Conservation (phyloP, 1,140 invertebrate species). For the Hetaerina americana region DNA sequence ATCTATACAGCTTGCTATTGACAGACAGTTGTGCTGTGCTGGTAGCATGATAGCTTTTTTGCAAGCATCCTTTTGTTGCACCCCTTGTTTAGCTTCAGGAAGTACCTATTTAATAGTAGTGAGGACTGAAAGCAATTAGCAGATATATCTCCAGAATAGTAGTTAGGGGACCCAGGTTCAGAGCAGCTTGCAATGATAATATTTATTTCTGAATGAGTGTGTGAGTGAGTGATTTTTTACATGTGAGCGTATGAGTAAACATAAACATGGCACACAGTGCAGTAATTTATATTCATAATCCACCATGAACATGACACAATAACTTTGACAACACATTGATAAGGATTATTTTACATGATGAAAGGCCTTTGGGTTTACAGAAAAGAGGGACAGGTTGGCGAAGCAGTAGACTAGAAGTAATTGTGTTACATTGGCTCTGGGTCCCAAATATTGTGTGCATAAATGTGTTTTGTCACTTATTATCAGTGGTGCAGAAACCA, state of each 20-base stretch:
- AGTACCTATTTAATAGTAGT: background rate
- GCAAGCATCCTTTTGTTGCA: conserved; percentile 7
- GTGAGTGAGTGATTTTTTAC: background rate
- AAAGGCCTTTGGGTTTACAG: background rate
- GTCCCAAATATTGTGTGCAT: background rate
- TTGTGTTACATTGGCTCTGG: background rate
- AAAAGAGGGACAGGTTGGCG: background rate
- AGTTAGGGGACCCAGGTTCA: background rate
- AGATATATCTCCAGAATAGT: conserved; percentile 4
- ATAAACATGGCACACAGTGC: background rate
- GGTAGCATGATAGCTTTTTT: conserved; percentile 3
- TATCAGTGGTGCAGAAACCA: background rate
- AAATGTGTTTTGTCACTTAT: background rate
- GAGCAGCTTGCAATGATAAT: conserved; percentile 1
- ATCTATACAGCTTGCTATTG: background rate
- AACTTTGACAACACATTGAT: background rate
- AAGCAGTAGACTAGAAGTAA: background rate
- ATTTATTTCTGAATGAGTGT: background rate
- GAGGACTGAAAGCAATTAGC: background rate
- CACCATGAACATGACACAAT: background rate
- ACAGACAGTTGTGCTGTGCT: background rate
- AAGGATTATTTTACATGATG: background rate
- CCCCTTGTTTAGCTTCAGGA: conserved; percentile 2
- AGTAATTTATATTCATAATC: background rate
- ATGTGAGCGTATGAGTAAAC: background rate